Evolutionary conservation across 2,113 vertebrate species (phyloP), one percentile per base, ranked within the genome.

Genomic region (Anolis sagrei): DNA sequence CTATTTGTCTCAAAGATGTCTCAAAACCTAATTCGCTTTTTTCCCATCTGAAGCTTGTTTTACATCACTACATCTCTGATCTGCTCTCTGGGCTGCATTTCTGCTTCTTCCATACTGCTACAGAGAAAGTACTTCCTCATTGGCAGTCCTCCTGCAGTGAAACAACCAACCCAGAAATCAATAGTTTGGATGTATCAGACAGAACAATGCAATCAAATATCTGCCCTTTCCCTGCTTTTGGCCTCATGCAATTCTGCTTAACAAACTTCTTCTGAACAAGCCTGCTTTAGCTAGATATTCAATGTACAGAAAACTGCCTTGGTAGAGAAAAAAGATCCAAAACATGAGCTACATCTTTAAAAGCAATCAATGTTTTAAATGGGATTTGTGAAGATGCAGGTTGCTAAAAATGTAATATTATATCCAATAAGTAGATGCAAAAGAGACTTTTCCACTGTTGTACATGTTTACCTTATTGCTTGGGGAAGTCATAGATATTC

Each of bases 121-220:
- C 39, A 68, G 58, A 76, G 32, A 29, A 76, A 25, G 1, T 13
- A 58, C 54, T 44, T 49, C 14, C 29, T 68, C 21, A 77, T 49
- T 10, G 27, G 36, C 39, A n/a, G 39, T 10, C 10, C 23, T 64
- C 48, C 68, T 23, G 44, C 8, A 32, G 34, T 27, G 58, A 73
- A 75, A 36, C 18, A 39, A 75, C 49, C 4, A 62, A 3, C 49
- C 73, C 73, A 79, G 66, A 25, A 77, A 54, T n/a, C 16, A 6
- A 29, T 58, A 14, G 1, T 58, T 58, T 14, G 44, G 2, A 0
- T 2, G 0, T 21, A 16, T 70, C 1, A 4, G 8, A 25, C n/a
- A 70, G 13, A 81, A 34, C 44, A 19, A 70, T 81, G 10, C 51
- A 70, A 51, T 18, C 49, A 49, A 49, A 70, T 44, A 44, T 29